These are phyloP conservation scores for Odontocerum albicorne DNA, from an alignment of 2,888 invertebrate genomes.

Conservation along the genomic window DNA sequence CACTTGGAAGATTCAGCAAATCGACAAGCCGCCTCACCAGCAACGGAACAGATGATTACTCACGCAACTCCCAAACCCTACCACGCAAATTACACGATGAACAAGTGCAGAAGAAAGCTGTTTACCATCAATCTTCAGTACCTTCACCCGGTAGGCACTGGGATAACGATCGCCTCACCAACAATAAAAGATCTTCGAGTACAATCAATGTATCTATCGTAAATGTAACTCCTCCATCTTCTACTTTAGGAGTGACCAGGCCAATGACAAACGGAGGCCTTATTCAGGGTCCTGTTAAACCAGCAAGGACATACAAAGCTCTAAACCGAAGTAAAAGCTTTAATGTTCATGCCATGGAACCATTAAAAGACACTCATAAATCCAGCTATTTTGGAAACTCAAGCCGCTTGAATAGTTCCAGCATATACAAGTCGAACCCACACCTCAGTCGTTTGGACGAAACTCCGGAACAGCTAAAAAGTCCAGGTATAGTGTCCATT, in stretches of 20 bases:
- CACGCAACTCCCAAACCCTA: constrained; percentile 72
- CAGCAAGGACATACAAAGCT: constrained; percentile 76
- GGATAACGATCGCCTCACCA: constrained; percentile 51
- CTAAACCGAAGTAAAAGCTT: constrained; percentile 83
- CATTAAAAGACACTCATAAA: constrained; percentile 47
- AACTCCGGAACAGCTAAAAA: constrained; percentile 73
- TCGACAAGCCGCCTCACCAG: constrained; percentile 70
- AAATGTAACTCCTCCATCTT: constrained; percentile 49
- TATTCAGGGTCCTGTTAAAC: constrained; percentile 69
- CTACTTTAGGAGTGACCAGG: constrained; percentile 42
- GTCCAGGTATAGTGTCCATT: constrained; percentile 84
- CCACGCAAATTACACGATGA: constrained; percentile 66
- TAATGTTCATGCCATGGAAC: constrained; percentile 72
- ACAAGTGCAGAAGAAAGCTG: constrained; percentile 49
- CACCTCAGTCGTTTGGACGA: constrained; percentile 72
- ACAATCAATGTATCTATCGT: constrained; percentile 69
- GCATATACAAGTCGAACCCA: constrained; percentile 77
- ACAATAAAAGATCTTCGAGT: constrained; percentile 59
- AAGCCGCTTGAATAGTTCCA: constrained; percentile 52
- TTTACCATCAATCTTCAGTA: constrained; percentile 41
- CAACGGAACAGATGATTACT: constrained; percentile 57
- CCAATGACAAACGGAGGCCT: constrained; percentile 48
- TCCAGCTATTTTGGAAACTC: constrained; percentile 53
- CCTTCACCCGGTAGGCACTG: constrained; percentile 52
- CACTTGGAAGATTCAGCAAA: constrained; percentile 81